phyloP scores from a whole-genome alignment of 2,888 invertebrate species.

The Apodemia duryi region DNA sequence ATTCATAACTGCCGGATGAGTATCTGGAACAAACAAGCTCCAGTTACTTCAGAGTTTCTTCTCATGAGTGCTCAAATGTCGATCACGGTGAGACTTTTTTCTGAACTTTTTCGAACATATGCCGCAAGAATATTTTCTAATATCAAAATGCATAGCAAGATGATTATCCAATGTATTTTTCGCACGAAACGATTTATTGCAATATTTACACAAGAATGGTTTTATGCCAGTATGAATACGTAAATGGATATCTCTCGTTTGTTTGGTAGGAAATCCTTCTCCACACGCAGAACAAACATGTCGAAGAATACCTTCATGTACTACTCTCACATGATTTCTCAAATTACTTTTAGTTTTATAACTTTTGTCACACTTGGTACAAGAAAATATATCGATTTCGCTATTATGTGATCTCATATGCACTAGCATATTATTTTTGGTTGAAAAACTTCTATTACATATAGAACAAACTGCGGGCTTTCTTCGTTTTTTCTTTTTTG shows the following conservation, averaged over 20 bases:
- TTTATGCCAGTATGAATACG: conserved; percentile 64
- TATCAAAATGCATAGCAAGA: conserved; percentile 49
- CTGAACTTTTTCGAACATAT: conserved; percentile 56
- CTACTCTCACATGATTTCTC: conserved; percentile 55
- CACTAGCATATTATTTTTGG: conserved; percentile 67
- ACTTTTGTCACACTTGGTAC: conserved; percentile 61
- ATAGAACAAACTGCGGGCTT: conserved; percentile 66
- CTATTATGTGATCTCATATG: conserved; percentile 65
- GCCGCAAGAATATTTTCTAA: conserved; percentile 49
- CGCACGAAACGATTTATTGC: conserved; percentile 54
- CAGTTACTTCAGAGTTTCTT: conserved; percentile 41
- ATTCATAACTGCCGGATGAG: conserved; percentile 32
- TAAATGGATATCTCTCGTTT: conserved; percentile 58
- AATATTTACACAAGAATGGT: conserved; percentile 63
- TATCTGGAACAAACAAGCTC: conserved; percentile 62
- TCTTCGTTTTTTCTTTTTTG: conserved; percentile 35
- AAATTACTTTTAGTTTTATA: conserved; percentile 67
- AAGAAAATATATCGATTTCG: conserved; percentile 38
- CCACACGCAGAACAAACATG: conserved; percentile 64
- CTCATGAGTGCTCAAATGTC: conserved; percentile 56
- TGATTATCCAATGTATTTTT: conserved; percentile 52
- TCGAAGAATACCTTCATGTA: conserved; percentile 62
- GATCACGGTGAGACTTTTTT: conserved; percentile 54
- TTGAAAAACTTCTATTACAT: conserved; percentile 67
- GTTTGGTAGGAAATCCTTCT: conserved; percentile 65